phyloP scores from a whole-genome alignment of 2,797 vertebrate species.

The Gallirallus australis region DNA sequence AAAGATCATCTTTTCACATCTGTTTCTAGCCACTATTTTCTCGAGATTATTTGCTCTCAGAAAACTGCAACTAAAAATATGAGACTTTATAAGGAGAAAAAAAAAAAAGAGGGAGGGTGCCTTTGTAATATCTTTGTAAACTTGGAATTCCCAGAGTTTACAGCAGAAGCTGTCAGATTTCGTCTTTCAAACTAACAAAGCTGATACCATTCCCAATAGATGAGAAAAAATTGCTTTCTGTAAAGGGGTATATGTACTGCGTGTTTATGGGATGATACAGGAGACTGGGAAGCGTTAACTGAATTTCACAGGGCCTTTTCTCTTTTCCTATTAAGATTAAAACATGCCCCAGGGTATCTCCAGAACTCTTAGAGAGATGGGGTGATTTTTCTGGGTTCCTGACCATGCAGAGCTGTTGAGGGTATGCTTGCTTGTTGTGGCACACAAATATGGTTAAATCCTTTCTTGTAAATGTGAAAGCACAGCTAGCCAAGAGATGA shows the following conservation, averaged over 20 bases:
- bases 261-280: background rate
- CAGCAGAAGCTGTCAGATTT: background rate
- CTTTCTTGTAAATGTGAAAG: background rate
- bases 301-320: background rate
- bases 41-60: background rate
- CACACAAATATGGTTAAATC: background rate
- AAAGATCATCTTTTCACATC: background rate
- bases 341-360: background rate
- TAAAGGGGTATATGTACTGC: background rate
- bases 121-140: background rate
- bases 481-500: background rate
- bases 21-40: background rate
- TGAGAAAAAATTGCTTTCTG: background rate
- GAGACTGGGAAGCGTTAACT: background rate
- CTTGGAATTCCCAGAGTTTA: background rate
- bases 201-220: background rate
- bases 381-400: background rate
- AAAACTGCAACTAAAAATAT: background rate
- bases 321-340: background rate
- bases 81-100: background rate
- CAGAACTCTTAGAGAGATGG: background rate
- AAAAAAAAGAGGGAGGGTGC: fast-evolving
- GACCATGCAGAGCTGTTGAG: background rate
- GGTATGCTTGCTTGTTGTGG: background rate
- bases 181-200: background rate